A percentile compares a stretch with the other conserved stretches of the same genome.
These are phyloP conservation scores for Alloplasta piceator DNA, from an alignment of 2,888 invertebrate species.

Conservation along the genomic window DNA sequence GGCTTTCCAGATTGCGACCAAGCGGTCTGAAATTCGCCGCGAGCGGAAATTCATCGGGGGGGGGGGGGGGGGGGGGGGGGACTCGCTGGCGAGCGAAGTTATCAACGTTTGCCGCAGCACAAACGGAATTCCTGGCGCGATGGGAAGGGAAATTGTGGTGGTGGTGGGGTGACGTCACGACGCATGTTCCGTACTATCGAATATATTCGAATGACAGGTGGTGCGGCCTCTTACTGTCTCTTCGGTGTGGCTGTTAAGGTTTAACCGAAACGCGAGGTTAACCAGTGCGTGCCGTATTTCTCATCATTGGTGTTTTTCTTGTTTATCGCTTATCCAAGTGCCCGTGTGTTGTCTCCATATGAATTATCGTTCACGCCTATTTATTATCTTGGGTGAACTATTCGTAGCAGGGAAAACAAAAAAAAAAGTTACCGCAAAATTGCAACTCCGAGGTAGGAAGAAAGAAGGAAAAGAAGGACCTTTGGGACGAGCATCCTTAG, in stretches of 20 bases:
- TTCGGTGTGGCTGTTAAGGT: constrained; percentile 41
- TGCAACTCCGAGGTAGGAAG: constrained; percentile 15
- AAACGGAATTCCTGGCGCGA: constrained; percentile 1
- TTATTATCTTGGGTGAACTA: constrained; percentile 10
- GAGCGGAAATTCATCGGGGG: constrained; percentile 3
- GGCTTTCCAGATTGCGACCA: not conserved
- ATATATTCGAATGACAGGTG: constrained; percentile 82
- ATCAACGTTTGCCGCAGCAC: constrained; percentile 31
- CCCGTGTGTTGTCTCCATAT: constrained; percentile 2
- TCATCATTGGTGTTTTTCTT: not conserved
- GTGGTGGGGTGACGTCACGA: constrained; percentile 74
- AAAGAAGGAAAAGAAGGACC: not conserved
- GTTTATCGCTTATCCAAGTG: constrained; percentile 11
- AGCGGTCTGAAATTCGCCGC: constrained; percentile 48
- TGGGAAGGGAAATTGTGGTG: not conserved
- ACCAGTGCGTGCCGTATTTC: constrained; percentile 41
- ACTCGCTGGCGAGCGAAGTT: constrained; percentile 23
- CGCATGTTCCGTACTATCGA: constrained; percentile 78
- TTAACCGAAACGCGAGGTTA: constrained; percentile 52
- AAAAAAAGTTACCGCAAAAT: not conserved
- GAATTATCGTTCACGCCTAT: not conserved
- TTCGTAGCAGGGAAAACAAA: constrained; percentile 34
- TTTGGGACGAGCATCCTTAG: constrained; percentile 50
- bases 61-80: not conserved
- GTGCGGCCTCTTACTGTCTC: constrained; percentile 70